Evolutionary conservation across 2,888 invertebrate genomes (phyloP), one percentile per base, ranked within the genome.

Genomic region (Heteromyza rotundicornis): DNA sequence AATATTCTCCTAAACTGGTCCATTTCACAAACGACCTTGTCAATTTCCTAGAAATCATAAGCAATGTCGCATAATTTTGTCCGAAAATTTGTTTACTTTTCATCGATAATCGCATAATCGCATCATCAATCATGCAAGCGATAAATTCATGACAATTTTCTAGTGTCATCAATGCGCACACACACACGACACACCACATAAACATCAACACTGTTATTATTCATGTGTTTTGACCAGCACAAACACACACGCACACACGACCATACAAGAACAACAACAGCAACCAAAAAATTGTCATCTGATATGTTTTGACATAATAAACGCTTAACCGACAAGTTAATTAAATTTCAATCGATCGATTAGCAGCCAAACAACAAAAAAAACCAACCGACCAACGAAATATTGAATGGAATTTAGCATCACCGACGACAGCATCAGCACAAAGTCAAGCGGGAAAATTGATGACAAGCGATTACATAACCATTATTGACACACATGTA

Each of bases 301-400:
- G 40, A 40, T 40, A 40, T n/a, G 40, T 3, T 40, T n/a, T 22
- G 50, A 50, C 59, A 53, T 10, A 56, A 56, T 60, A 60, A 60
- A 51, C 56, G 56, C 51, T 60, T 56, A 56, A 56, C 51, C 56
- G 56, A 56, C 56, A 60, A 60, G 56, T 51, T 60, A 60, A 60
- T 60, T 60, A 60, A 60, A 56, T 56, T 60, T 56, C 56, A 56
- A 56, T 56, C 56, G 56, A 60, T 60, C 56, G 56, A 56, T 56
- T 35, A 44, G 16, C 23, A 40, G n/a, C 40, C 27, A 27, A 27
- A 40, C 40, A 40, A n/a, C 2, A 7, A 10, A n/a, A 40, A 14
- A 40, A 10, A 10, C 40, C 5, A 10, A 40, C 40, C 5, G 14
- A 40, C 40, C 10, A 3, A n/a, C 40, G 27, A 40, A 7, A 40